phyloP scores from a whole-genome alignment of 30 jellyfish, hydroid and myxozoan species.

The Morbakka virulenta region DNA sequence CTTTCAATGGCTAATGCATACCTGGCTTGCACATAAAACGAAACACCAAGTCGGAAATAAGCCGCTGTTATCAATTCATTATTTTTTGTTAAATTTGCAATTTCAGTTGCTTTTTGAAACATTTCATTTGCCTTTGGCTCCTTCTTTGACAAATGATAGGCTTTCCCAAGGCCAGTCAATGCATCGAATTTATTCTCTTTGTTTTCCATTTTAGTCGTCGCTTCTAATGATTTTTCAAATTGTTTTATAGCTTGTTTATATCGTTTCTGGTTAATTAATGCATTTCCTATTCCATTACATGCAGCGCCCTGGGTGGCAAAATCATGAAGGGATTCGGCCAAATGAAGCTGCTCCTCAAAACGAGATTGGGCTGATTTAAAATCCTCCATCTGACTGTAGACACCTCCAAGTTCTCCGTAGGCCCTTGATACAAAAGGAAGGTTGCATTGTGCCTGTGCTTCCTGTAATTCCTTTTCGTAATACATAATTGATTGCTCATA shows the following conservation, averaged over 20 bases:
- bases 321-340: conserved; percentile 34
- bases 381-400: conserved; percentile 32
- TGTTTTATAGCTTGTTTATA: conserved; percentile 52
- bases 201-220: too few relatives aligned
- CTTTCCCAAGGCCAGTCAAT: conserved; percentile 31
- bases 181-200: too few relatives aligned
- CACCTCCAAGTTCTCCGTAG: conserved; percentile 76
- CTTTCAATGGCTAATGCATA: conserved; percentile 44
- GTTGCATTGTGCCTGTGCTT: conserved; percentile 47
- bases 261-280: conserved; percentile 25
- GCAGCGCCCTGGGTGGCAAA: conserved; percentile 39
- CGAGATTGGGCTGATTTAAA: conserved; percentile 72
- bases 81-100: conserved; percentile 31
- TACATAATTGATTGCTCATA: conserved; percentile 78
- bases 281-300: conserved; percentile 18
- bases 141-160: conserved; percentile 7
- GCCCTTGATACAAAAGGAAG: conserved; percentile 61
- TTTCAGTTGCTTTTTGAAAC: conserved; percentile 57
- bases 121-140: conserved; percentile 6
- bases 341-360: conserved; percentile 63
- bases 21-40: conserved; percentile 43
- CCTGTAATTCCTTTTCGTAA: conserved; percentile 52
- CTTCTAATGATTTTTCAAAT: too few relatives aligned
- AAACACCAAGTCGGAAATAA: conserved; percentile 70
- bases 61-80: conserved; percentile 38